Percentiles rank a stretch among this genome's conserved stretches.
Evolutionary conservation across 2,888 invertebrate species (phyloP).

Genomic region (Leptopilina myrica): DNA sequence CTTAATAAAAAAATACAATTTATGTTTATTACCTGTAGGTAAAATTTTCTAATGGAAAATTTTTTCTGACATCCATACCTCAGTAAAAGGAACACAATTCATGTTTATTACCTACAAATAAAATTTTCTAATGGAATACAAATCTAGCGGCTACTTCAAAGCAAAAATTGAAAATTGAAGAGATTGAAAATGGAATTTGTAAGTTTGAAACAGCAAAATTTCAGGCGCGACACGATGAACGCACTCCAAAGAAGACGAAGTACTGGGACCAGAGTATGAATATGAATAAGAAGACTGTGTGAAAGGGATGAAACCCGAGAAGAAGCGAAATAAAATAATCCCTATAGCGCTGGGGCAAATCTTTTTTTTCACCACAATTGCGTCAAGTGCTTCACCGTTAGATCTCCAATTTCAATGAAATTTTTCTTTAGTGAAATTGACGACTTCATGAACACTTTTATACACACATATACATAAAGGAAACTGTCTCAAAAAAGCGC

Average conservation of each 20-base stretch:
- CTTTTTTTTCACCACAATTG: constrained; percentile 34
- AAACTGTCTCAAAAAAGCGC: not conserved
- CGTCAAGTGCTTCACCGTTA: constrained; percentile 30
- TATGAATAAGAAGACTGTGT: constrained; percentile 67
- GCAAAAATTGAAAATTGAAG: constrained; percentile 3
- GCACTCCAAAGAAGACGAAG: constrained; percentile 67
- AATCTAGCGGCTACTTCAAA: not conserved
- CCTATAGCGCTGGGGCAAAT: constrained; percentile 44
- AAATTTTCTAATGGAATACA: no score
- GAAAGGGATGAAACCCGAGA: constrained; percentile 53
- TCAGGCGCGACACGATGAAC: constrained; percentile 52
- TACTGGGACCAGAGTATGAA: constrained; percentile 65
- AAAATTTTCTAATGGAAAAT: no score
- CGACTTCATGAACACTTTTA: constrained; percentile 26
- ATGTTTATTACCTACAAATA: no score
- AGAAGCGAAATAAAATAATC: constrained; percentile 67
- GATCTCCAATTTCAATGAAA: constrained; percentile 35
- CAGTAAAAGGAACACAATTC: no score
- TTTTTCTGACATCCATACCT: no score
- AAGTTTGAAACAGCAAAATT: not conserved
- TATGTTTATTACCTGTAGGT: no score
- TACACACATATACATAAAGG: not conserved
- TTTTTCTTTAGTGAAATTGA: constrained; percentile 7
- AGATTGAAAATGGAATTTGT: not conserved
- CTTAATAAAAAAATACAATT: no score